A percentile compares a stretch with the other conserved stretches of the same genome.
phyloP scores from a whole-genome alignment of 2,797 vertebrate genomes.

The Bovichtus variegatus region DNA sequence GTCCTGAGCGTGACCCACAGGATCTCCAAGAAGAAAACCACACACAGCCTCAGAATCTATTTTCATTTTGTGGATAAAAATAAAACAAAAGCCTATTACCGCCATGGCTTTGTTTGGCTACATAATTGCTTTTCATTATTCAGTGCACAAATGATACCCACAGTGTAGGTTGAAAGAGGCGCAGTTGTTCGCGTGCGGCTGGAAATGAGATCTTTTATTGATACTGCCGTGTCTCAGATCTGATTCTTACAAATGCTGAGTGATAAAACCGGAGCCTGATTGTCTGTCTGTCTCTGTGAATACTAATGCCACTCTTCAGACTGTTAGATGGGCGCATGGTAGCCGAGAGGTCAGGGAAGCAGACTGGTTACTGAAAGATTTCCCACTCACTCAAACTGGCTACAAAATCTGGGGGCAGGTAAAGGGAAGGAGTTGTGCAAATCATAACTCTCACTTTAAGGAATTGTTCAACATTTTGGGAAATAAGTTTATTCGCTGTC shows the following conservation, averaged over 20 bases:
- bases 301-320: conserved; percentile 71
- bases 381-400: conserved; percentile 27
- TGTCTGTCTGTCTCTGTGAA: conserved; percentile 78
- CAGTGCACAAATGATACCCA: conserved; percentile 83
- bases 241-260: conserved; percentile 80
- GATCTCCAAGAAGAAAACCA: conserved; percentile 74
- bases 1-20: conserved; percentile 76
- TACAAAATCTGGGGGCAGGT: conserved; percentile 26
- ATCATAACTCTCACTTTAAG: conserved; percentile 11
- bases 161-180: conserved; percentile 83
- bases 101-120: conserved; percentile 82
- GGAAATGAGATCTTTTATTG: conserved; percentile 86
- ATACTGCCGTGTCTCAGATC: conserved; percentile 84
- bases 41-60: conserved; percentile 75
- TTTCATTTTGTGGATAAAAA: conserved; percentile 81
- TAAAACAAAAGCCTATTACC: conserved; percentile 83
- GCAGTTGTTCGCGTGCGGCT: conserved; percentile 81
- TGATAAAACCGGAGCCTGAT: conserved; percentile 80
- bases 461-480: conserved; percentile 21
- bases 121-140: conserved; percentile 89
- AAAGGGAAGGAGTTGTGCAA: conserved; percentile 25
- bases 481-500: neutral
- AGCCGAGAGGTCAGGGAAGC: conserved; percentile 35
- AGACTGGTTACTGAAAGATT: conserved; percentile 38
- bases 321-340: conserved; percentile 24